Evolutionary conservation across 2,113 vertebrate species (phyloP), one percentile per base, ranked within the genome.

Genomic region (Cacatua alba): DNA sequence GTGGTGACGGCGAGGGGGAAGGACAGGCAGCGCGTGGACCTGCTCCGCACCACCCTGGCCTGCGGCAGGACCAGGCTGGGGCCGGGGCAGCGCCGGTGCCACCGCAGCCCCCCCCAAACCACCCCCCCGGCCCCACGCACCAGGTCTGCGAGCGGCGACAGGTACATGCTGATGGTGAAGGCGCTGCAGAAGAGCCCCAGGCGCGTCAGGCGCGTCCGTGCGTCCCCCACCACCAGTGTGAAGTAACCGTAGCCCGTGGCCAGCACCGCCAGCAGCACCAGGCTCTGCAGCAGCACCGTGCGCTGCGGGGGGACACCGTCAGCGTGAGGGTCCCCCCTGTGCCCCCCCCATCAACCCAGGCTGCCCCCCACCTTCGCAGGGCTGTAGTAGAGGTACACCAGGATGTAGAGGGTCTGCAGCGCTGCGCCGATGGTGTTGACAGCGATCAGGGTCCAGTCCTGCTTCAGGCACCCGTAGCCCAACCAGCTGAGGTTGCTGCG

Each of bases 131-230:
- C 37, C 37, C 37, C 37, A 37, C 37, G 37, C 37, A 37, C 37
- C 37, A 37, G 37, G 68, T 99, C 98, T 3, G 98, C 93, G 88
- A 99, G 98, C 0, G 99, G 99, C 0, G 99, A 99, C 86, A 99
- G 91, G 98, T 99, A 99, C 99, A 99, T 99, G 98, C 97, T 97
- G 98, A 99, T 98, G 51, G 99, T 99, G 96, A 99, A 98, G 92
- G 98, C 8, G 28, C 99, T 99, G 98, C 99, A 99, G 97, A 98
- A 98, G 49, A 99, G 98, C 55, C 99, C 99, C 28, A 99, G 97
- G 72, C 97, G 98, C 9, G 60, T 85, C 37, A 99, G 98, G 60
- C 94, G 98, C 0, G n/a, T n/a, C 26, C 93, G 76, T 0, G 71
- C 28, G 6, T 98, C 92, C 0, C 96, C 93, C 28, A 98, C 97